Conservation (phyloP, 2,113 vertebrate species). For the Prionailurus bengalensis region DNA sequence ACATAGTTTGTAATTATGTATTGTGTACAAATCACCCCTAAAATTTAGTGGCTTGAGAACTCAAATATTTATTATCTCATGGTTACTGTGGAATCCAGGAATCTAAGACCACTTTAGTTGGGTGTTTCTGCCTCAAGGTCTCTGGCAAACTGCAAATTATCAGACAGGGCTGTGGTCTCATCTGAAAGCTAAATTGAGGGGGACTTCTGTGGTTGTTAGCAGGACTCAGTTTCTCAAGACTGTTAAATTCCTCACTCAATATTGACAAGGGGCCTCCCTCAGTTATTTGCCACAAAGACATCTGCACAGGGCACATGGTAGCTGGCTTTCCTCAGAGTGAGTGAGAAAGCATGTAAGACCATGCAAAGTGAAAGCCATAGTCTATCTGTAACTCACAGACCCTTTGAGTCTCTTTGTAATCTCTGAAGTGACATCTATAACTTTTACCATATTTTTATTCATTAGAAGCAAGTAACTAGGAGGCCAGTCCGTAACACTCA, state of each 20-base stretch:
- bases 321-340: background rate
- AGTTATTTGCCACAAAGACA: background rate
- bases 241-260: background rate
- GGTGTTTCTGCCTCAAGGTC: background rate
- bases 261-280: background rate
- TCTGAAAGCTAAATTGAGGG: background rate
- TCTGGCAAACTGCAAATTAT: background rate
- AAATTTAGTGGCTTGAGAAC: background rate
- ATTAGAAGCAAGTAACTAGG: background rate
- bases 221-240: background rate
- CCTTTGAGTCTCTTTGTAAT: background rate
- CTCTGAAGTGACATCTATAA: background rate
- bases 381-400: background rate
- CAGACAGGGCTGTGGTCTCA: background rate
- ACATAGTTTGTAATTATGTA: background rate
- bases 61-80: background rate
- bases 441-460: conserved; percentile 15
- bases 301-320: background rate
- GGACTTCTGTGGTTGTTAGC: background rate
- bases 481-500: background rate
- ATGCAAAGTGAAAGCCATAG: background rate
- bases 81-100: background rate
- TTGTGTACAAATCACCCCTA: background rate
- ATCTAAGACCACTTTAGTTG: background rate
- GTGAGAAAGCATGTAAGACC: background rate